phyloP scores from a whole-genome alignment of 2,797 vertebrate genomes.

The Mastacembelus armatus region DNA sequence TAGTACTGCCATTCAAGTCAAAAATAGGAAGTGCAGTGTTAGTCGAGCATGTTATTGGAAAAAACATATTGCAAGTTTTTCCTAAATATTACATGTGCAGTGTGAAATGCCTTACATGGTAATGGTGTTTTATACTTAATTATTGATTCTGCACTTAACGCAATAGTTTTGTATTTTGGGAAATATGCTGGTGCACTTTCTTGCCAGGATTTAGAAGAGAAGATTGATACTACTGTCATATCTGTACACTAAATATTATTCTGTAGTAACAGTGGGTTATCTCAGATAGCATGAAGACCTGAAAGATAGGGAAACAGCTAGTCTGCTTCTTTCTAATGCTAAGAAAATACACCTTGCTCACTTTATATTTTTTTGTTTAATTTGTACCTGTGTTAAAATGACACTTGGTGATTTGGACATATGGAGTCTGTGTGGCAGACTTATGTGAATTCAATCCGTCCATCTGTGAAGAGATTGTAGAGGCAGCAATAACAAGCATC shows the following conservation, averaged over 20 bases:
- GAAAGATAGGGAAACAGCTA: not conserved
- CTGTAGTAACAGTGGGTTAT: not conserved
- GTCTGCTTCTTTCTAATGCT: no score
- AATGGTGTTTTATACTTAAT: not conserved
- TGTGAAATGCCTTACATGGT: constrained; percentile 1
- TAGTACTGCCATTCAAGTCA: constrained; percentile 3
- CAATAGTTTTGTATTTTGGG: not conserved
- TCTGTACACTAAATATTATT: no score
- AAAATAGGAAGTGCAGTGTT: constrained; percentile 12
- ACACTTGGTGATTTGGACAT: not conserved
- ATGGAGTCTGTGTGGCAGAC: not conserved
- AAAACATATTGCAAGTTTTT: no score
- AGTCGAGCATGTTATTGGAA: no score
- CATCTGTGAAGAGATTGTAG: not conserved
- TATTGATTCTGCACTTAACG: not conserved
- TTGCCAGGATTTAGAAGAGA: no score
- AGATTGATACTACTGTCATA: no score
- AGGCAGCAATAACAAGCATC: not conserved
- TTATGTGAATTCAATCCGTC: not conserved
- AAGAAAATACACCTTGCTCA: not conserved
- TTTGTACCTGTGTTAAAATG: not conserved
- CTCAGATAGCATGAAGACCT: not conserved
- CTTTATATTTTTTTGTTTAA: not conserved
- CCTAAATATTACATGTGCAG: constrained; percentile 17
- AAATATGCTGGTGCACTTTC: no score